Conservation (phyloP, 2,113 vertebrate species). For the Haemorhous mexicanus region DNA sequence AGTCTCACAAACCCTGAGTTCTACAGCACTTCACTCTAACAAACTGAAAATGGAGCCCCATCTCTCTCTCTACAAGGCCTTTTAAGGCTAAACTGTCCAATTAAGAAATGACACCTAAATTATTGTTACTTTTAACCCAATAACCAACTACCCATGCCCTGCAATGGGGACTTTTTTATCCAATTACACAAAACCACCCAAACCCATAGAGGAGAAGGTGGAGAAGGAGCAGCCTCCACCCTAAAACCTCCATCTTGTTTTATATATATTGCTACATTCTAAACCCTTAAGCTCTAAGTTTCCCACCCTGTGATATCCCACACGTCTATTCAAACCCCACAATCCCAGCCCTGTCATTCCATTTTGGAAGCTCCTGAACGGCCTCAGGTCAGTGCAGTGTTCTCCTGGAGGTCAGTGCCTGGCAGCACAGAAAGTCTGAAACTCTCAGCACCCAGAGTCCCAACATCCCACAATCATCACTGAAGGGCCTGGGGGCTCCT, state of each 20-base stretch:
- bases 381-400: background rate
- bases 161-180: background rate
- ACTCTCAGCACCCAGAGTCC: background rate
- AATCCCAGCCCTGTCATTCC: background rate
- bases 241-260: background rate
- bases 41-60: background rate
- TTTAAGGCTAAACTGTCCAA: background rate
- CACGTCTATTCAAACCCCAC: background rate
- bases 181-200: background rate
- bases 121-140: background rate
- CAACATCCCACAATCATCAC: background rate
- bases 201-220: background rate
- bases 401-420: background rate
- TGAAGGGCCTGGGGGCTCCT: background rate
- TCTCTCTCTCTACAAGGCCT: background rate
- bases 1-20: background rate
- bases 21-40: background rate
- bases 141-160: background rate
- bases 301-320: background rate
- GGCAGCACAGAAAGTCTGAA: background rate
- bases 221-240: background rate
- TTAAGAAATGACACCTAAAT: background rate
- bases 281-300: background rate
- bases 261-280: background rate
- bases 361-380: background rate